Evolutionary conservation across 1,140 invertebrate genomes (phyloP).

Genomic region (Periplaneta americana): DNA sequence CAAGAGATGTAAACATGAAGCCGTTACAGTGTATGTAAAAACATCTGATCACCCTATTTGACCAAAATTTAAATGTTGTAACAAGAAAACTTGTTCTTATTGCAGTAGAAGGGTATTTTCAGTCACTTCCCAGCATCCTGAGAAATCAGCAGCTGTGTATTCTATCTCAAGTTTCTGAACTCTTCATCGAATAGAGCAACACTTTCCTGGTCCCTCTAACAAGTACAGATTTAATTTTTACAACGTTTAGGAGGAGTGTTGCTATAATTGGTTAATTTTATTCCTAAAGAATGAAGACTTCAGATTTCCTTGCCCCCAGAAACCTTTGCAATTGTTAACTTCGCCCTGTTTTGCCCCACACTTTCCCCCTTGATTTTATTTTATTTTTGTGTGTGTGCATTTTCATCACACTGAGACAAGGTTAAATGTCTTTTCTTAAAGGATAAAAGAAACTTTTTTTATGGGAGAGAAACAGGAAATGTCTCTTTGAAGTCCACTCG

Average conservation of each 20-base stretch:
- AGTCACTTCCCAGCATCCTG: background rate
- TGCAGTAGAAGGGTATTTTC: background rate
- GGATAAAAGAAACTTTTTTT: no score
- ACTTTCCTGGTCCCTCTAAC: background rate
- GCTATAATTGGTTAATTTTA: no score
- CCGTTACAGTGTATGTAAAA: background rate
- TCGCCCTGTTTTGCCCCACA: background rate
- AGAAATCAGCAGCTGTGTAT: background rate
- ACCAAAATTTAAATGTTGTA: background rate
- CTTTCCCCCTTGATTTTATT: background rate
- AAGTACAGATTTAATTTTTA: background rate
- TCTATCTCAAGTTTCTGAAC: background rate
- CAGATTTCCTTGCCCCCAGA: background rate
- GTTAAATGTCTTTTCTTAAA: background rate
- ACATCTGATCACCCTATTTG: background rate
- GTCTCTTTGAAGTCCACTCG: background rate
- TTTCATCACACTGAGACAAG: background rate
- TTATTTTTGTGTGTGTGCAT: background rate
- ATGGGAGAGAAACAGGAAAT: background rate
- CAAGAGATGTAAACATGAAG: no score
- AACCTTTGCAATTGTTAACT: background rate
- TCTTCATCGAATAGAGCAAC: background rate
- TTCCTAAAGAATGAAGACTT: background rate
- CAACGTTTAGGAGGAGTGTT: background rate
- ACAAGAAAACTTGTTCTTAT: background rate